phyloP scores from a whole-genome alignment of 2,113 vertebrate species.

The Nothoprocta pentlandii region DNA sequence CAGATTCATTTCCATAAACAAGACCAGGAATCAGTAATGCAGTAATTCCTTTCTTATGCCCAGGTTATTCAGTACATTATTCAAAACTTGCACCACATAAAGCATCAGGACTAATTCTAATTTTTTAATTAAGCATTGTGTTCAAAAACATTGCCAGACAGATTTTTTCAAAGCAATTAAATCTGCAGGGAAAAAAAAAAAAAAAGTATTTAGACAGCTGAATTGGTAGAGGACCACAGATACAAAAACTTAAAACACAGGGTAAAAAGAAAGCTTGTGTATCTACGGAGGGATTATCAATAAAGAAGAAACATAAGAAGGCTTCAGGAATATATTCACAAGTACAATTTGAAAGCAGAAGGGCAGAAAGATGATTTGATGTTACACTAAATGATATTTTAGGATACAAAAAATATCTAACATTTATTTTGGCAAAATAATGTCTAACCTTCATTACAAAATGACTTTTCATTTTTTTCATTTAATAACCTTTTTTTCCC shows the following conservation, averaged over 20 bases:
- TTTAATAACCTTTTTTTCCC: background rate
- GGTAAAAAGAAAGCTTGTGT: background rate
- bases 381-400: background rate
- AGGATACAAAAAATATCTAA: background rate
- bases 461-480: background rate
- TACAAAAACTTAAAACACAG: background rate
- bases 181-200: background rate
- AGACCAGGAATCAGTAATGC: background rate
- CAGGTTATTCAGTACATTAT: background rate
- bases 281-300: background rate
- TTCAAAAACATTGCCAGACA: background rate
- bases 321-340: background rate
- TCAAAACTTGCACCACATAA: background rate
- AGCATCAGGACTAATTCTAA: background rate
- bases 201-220: background rate
- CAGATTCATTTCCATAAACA: slow-evolving; percentile 5
- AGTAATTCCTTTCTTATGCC: background rate
- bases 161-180: background rate
- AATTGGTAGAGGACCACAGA: background rate
- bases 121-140: background rate
- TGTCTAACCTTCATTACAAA: background rate
- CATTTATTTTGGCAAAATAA: background rate
- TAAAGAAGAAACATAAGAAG: background rate
- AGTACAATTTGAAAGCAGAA: background rate
- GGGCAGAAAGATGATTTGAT: background rate